These are phyloP conservation scores for Incurvaria masculella DNA, from an alignment of 2,888 invertebrate genomes.

Conservation along the genomic window DNA sequence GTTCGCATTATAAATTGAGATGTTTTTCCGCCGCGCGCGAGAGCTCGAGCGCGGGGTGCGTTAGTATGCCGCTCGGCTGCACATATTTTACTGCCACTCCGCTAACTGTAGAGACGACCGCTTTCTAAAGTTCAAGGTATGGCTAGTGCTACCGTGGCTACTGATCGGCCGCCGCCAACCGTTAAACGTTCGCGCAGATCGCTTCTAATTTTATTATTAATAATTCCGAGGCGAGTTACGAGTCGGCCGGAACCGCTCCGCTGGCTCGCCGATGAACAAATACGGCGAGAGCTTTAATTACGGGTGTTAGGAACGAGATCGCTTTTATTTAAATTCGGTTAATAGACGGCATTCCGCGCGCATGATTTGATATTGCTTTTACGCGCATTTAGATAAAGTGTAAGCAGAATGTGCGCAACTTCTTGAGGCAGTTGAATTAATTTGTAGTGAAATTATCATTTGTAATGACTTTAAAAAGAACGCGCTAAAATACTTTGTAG, in stretches of 20 bases:
- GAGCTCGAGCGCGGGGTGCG: background rate
- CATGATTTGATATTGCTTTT: background rate
- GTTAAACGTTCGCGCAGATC: background rate
- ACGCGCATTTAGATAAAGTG: no score
- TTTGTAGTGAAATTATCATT: no score
- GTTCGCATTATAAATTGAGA: slow-evolving; percentile 38
- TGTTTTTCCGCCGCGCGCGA: slow-evolving; percentile 22
- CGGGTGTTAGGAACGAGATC: background rate
- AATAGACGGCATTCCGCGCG: background rate
- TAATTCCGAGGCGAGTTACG: background rate
- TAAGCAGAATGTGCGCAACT: no score
- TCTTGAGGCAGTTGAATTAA: no score
- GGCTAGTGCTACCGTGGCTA: background rate
- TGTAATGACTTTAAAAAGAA: no score
- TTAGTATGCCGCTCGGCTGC: background rate
- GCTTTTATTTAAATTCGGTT: background rate
- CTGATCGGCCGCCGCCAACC: background rate
- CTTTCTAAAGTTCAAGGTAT: background rate
- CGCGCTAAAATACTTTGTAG: no score
- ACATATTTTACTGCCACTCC: background rate
- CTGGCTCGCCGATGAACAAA: background rate
- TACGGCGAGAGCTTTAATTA: background rate
- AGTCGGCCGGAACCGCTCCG: background rate
- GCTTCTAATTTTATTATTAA: background rate
- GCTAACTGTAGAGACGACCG: background rate